Base-by-base conservation (phyloP, 1,140 invertebrate genomes). In the Drosophila willistoni region DNA sequence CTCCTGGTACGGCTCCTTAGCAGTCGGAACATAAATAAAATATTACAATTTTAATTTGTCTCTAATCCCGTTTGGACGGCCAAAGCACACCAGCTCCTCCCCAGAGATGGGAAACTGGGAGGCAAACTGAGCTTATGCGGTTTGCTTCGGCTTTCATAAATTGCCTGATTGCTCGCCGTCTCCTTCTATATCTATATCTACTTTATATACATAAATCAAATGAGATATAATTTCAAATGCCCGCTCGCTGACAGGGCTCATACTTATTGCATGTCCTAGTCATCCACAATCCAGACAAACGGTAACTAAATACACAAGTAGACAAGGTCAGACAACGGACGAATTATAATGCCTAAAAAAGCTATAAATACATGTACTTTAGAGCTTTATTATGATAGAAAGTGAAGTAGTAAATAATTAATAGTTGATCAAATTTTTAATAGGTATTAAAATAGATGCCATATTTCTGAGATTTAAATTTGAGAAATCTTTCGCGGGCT, bases 1-100 rank as follows among this genome's bases (percentile, higher is more conserved):
- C 42, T 44, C 42, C 2, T 9, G 14, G 9, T 12, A 9, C 7
- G 17, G 44, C 19, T 51, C 44, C 44, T 51, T 42, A 47, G 44
- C 63, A 62, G 54, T 64, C 60, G 63, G 66, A 66, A 78, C 84
- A 89, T 89, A 89, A 89, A 89, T 89, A 89, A 89, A 84, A 89
- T 89, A 89, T 89, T 89, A 89, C 81, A 89, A 89, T 89, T 89
- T 89, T 89, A 89, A 89, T 89, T 89, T 86, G 82, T 83, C 82
- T 87, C 82, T 86, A 86, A 86, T 86, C 82, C 82, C 82, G 73
- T 64, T 51, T 75, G 79, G 83, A 74, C 83, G 82, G 17, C 62
- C 76, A 74, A 79, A 66, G 74, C 64, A 72, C 76, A 68, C 67
- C 54, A 51, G 44, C 44, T 12, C 64, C 69, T 47, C 69, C 57